Base-by-base conservation (phyloP, 2,113 vertebrate species). In the Ceyx margarethae region DNA sequence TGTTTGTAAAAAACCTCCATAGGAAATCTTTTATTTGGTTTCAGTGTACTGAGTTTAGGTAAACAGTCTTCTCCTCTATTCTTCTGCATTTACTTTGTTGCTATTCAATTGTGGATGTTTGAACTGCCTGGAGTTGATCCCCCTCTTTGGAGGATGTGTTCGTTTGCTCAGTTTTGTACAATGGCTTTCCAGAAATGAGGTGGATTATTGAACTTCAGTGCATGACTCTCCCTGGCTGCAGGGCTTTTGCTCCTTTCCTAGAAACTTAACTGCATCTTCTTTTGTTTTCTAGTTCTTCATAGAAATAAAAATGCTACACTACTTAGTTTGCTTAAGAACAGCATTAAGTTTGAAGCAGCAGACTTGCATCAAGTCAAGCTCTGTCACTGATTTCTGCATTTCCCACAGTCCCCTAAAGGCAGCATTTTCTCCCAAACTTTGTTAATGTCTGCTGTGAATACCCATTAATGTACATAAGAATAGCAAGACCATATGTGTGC, bases 1-100 rank as follows among this genome's bases (percentile, higher is more conserved):
- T 66, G 77, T 86, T 89, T 87, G 58, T 10, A 61, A 58, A 91
- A 93, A 93, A 66, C 31, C 76, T 92, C 72, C 33, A n/a, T 2
- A 77, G 85, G 79, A 90, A 89, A 83, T 69, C 46, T 84, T 90
- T 4, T 93, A 58, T 93, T 95, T 94, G 77, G 58, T 65, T 96
- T 90, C 87, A 88, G 21, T 94, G 79, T 91, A 73, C 17, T 54
- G 81, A 72, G 37, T 61, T 83, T 61, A 93, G 83, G 83, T 53
- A 84, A 73, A 53, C 51, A 65, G 56, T 10, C n/a, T 42, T 25
- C 42, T 81, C 31, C 58, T 43, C 48, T 3, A 2, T 43, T 80
- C 68, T 62, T 50, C 61, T 68, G n/a, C 73, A 74, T 90, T 95
- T 84, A 77, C 83, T 90, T 60, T 85, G 53, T 2, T 93, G 66